phyloP scores from a whole-genome alignment of 92 coral and sea anemone genomes.

The Porites cylindrica region DNA sequence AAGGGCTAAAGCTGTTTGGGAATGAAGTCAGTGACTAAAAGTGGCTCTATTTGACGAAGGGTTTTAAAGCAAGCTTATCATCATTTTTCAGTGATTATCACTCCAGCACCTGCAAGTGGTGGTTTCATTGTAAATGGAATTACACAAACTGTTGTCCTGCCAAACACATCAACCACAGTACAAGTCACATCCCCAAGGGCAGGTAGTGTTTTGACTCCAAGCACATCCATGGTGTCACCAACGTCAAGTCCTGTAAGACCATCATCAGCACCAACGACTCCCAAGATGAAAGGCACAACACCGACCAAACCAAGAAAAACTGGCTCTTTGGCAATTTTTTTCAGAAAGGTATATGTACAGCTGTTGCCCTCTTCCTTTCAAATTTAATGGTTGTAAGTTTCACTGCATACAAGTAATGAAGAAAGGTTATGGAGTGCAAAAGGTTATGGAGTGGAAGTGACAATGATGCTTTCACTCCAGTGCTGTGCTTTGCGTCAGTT shows the following conservation, averaged over 20 bases:
- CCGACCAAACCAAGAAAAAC: constrained; percentile 86
- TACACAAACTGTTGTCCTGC: constrained; percentile 81
- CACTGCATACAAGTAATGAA: too few species aligned
- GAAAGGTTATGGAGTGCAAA: too few species aligned
- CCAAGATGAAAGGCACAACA: constrained; percentile 52
- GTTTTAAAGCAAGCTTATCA: too few species aligned
- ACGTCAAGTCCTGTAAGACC: constrained; percentile 81
- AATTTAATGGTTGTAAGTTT: too few species aligned
- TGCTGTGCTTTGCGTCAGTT: too few species aligned
- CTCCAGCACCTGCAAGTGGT: constrained; percentile 81
- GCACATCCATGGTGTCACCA: constrained; percentile 62
- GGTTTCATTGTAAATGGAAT: constrained; percentile 86
- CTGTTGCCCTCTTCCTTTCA: not conserved
- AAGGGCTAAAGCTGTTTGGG: too few species aligned
- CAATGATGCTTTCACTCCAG: too few species aligned
- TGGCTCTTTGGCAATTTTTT: constrained; percentile 95
- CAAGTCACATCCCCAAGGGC: constrained; percentile 85
- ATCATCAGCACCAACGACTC: constrained; percentile 76
- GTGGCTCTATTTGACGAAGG: too few species aligned
- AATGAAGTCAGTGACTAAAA: too few species aligned
- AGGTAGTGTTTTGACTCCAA: constrained; percentile 69
- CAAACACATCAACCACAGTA: constrained; percentile 73
- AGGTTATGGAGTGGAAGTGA: too few species aligned
- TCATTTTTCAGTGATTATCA: constrained; percentile 72
- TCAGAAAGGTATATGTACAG: constrained; percentile 80